Percentiles rank a stretch among this genome's conserved stretches.
phyloP scores from a whole-genome alignment of 2,113 vertebrate species.

The Cygnus buccinator region DNA sequence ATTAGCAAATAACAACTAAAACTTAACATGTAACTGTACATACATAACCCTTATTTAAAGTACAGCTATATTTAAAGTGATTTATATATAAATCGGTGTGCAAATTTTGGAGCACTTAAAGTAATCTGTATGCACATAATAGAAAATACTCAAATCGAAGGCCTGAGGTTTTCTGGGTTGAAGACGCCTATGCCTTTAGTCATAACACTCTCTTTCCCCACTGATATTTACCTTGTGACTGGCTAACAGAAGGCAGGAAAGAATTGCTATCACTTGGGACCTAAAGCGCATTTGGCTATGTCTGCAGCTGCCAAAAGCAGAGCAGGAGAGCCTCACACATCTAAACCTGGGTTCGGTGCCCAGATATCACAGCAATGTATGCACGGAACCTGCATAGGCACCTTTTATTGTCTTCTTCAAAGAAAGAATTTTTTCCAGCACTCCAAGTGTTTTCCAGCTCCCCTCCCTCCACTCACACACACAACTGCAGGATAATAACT shows the following conservation, averaged over 20 bases:
- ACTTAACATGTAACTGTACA: background rate
- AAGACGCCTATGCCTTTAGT: background rate
- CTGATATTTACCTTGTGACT: too few relatives aligned
- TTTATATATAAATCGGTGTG: background rate
- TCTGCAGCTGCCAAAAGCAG: background rate
- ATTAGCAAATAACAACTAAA: constrained; percentile 35
- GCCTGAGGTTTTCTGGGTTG: background rate
- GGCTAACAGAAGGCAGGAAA: background rate
- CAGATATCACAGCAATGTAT: background rate
- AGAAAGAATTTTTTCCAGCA: background rate
- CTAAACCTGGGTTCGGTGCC: rapidly evolving
- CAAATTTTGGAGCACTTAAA: background rate
- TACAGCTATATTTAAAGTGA: too few relatives aligned
- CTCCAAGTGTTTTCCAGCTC: background rate
- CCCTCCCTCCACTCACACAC: background rate
- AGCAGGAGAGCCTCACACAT: background rate
- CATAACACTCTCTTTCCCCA: background rate
- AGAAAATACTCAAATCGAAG: background rate
- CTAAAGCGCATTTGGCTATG: background rate
- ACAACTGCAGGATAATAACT: too few relatives aligned
- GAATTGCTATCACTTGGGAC: background rate
- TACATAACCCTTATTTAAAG: background rate
- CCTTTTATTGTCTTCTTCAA: background rate
- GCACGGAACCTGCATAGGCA: rapidly evolving
- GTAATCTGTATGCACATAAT: rapidly evolving